Percentiles rank a stretch among this genome's conserved stretches.
Conservation (phyloP, 2,797 vertebrate species). For the Cryptoprocta ferox region DNA sequence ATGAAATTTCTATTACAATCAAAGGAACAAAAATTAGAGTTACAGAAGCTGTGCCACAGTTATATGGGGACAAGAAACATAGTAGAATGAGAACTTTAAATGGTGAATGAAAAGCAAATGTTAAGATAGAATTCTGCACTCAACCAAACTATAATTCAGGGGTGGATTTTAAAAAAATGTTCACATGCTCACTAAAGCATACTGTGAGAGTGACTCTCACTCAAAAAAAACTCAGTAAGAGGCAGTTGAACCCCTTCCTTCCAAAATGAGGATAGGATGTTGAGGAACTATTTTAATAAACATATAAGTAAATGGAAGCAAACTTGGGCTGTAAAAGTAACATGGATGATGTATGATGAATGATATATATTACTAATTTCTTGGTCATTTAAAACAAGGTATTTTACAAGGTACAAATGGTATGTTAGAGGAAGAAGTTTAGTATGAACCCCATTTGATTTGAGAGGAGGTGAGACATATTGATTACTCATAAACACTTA, state of each 20-base stretch:
- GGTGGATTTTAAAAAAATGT: background rate
- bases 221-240: background rate
- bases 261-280: background rate
- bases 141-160: background rate
- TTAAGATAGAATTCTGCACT: background rate
- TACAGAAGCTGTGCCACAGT: background rate
- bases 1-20: background rate
- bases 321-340: background rate
- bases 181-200: background rate
- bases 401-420: background rate
- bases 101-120: background rate
- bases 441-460: background rate
- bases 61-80: background rate
- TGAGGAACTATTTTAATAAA: background rate
- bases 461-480: background rate
- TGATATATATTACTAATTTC: background rate
- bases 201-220: background rate
- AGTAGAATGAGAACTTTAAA: background rate
- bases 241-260: background rate
- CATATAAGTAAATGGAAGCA: background rate
- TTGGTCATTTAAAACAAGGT: background rate
- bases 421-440: background rate
- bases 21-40: background rate
- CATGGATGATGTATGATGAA: background rate
- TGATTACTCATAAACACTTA: background rate